A percentile compares a stretch with the other conserved stretches of the same genome.
Conservation (phyloP, 2,113 vertebrate genomes). For the human (Homo sapiens) region GRCh38 chr17:19171001-19171500, state of each 20-base stretch:
- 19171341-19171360: not conserved
- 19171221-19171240: not conserved
- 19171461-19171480: not conserved
- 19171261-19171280: not conserved
- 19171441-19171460: not conserved
- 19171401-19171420: not conserved
- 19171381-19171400: not conserved
- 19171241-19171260: not conserved
- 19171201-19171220: no score
- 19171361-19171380: not conserved
- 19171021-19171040: no score
- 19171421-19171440: not conserved
- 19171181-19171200: not conserved
- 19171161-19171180: not conserved
- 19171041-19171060: not conserved
- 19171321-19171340: not conserved
- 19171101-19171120: not conserved
- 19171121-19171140: not conserved
- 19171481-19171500: not conserved
- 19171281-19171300: not conserved
- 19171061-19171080: not conserved
- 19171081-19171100: not conserved
- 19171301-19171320: not conserved
- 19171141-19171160: not conserved
- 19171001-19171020: not conserved